Conservation (phyloP, 2,113 vertebrate genomes). For the Mystacornis crossleyi region DNA sequence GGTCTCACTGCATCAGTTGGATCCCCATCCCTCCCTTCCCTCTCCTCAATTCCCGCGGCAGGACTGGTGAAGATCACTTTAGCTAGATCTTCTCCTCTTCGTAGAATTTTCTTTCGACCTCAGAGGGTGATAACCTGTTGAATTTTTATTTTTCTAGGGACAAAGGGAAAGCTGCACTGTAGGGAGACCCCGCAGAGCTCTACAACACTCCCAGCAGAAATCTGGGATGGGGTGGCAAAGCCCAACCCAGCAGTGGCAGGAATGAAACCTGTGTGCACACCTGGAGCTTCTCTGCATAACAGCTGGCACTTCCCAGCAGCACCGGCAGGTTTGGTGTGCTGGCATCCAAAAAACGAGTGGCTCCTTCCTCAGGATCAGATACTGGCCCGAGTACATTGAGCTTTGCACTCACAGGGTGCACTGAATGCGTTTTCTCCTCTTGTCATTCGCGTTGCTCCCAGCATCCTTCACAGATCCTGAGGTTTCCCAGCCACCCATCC, state of each 20-base stretch:
- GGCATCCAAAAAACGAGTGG: accelerated
- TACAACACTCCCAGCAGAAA: not conserved
- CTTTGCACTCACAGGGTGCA: accelerated
- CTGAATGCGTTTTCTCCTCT: accelerated
- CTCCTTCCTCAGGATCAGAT: not conserved
- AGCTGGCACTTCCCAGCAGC: not conserved
- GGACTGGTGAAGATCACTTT: accelerated
- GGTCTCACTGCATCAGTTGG: not conserved
- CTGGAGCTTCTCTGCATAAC: not conserved
- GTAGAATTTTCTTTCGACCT: not conserved
- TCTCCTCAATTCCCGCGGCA: not conserved
- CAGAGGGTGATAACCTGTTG: too few relatives aligned
- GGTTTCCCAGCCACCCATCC: not conserved
- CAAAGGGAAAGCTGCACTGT: not conserved
- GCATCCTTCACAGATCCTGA: accelerated
- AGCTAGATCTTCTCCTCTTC: not conserved
- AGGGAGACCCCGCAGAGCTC: not conserved
- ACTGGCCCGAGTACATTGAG: accelerated
- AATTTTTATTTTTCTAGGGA: not conserved
- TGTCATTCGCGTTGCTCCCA: accelerated
- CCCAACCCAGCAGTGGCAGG: not conserved
- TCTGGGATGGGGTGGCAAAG: not conserved
- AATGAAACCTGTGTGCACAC: not conserved
- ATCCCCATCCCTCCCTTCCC: not conserved
- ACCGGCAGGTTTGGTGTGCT: accelerated